These are phyloP conservation scores for Drosophila algonquin DNA, from an alignment of 2,888 invertebrate genomes.

Conservation along the genomic window DNA sequence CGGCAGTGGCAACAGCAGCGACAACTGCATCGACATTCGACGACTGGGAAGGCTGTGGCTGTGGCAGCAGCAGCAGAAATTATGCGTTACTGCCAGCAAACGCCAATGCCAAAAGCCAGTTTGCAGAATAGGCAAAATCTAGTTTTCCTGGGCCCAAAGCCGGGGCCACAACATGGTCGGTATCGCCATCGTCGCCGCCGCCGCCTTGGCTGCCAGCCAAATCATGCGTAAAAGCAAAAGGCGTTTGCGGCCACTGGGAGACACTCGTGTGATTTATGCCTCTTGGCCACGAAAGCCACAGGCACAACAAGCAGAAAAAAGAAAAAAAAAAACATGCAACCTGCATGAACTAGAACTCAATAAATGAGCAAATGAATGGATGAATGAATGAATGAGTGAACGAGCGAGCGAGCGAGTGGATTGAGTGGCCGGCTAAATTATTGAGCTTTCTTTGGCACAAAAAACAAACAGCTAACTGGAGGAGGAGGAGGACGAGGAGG, in stretches of 20 bases:
- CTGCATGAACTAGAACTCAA: constrained; percentile 73
- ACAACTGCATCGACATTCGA: constrained; percentile 55
- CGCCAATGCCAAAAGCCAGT: constrained; percentile 59
- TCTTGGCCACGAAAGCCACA: constrained; percentile 51
- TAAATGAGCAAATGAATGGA: constrained; percentile 72
- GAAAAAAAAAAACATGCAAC: constrained; percentile 1
- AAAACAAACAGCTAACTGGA: constrained; percentile 42
- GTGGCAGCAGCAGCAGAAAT: constrained; percentile 56
- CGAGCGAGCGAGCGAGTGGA: constrained; percentile 15
- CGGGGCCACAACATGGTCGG: constrained; percentile 8
- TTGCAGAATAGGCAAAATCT: constrained; percentile 67
- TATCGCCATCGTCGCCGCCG: constrained; percentile 15
- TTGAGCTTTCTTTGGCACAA: constrained; percentile 79
- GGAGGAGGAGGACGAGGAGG: background rate
- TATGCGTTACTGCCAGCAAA: constrained; percentile 66
- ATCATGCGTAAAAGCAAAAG: constrained; percentile 74
- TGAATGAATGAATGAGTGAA: constrained; percentile 38
- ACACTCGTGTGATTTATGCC: constrained; percentile 69
- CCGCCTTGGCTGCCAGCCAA: constrained; percentile 51
- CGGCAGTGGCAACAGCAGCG: constrained; percentile 37
- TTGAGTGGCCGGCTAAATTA: constrained; percentile 62
- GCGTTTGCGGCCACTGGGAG: constrained; percentile 61
- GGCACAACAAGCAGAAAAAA: background rate
- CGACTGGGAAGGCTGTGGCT: constrained; percentile 47
- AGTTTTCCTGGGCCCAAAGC: constrained; percentile 61